Evolutionary conservation across 2,888 invertebrate genomes (phyloP).

Genomic region (Synanthedon formicaeformis): DNA sequence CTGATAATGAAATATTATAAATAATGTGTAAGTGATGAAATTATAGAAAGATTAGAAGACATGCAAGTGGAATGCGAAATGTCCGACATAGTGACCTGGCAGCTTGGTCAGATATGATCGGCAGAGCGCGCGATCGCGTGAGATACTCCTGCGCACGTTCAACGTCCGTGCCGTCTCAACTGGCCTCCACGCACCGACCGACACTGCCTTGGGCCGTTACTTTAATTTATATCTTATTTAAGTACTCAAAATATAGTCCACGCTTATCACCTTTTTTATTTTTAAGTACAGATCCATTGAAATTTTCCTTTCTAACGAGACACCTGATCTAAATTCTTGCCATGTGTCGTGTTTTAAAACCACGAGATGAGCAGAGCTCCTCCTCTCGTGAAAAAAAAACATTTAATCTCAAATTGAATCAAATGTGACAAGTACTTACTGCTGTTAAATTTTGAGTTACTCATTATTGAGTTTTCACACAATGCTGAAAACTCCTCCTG

Average conservation of each 20-base stretch:
- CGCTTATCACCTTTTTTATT: background rate
- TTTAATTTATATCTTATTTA: constrained; percentile 20
- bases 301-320: no score
- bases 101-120: constrained; percentile 20
- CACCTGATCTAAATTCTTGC: no score
- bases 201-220: constrained; percentile 22
- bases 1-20: no score
- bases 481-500: no score
- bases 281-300: no score
- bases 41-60: constrained; percentile 26
- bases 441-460: no score
- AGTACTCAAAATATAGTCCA: background rate
- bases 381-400: no score
- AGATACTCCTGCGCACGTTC: constrained; percentile 47
- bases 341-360: no score
- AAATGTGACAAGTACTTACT: no score
- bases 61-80: constrained; percentile 27
- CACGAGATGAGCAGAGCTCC: no score
- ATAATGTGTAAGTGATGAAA: constrained; percentile 11
- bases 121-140: constrained; percentile 44
- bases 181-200: constrained; percentile 19
- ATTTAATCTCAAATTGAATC: no score
- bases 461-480: no score
- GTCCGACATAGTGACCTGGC: constrained; percentile 48
- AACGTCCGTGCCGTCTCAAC: constrained; percentile 32